Conservation (phyloP, 2,113 vertebrate genomes). For the Crotalus tigris region DNA sequence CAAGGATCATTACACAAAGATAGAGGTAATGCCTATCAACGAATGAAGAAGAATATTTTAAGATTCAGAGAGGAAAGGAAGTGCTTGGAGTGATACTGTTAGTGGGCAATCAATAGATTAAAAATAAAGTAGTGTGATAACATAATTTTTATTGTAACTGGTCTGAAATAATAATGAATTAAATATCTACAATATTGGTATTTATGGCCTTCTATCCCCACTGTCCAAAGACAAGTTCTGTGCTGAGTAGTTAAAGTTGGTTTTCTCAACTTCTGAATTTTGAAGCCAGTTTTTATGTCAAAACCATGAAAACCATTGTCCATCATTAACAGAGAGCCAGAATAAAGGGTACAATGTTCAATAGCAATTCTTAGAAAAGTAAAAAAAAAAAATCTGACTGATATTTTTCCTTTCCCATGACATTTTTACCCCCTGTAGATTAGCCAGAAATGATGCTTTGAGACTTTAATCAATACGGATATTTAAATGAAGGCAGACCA, state of each 20-base stretch:
- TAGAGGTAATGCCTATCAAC: background rate
- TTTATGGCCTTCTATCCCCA: background rate
- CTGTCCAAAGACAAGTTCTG: background rate
- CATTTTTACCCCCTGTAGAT: fast-evolving
- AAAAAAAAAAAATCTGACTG: no score
- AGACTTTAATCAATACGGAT: no score
- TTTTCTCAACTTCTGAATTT: background rate
- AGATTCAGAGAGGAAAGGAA: no score
- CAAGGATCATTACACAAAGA: background rate
- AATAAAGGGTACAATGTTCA: no score
- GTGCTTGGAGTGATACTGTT: background rate
- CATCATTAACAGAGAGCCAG: no score
- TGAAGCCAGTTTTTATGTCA: no score
- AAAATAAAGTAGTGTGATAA: background rate
- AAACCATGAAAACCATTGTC: no score
- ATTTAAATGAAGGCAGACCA: background rate
- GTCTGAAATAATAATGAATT: background rate
- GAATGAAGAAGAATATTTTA: background rate
- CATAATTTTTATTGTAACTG: no score
- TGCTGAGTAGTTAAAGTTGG: fast-evolving
- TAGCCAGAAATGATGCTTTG: no score
- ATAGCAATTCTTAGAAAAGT: no score
- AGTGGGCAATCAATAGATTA: background rate
- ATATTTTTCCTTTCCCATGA: no score
- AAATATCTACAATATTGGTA: background rate